A percentile compares a stretch with the other conserved stretches of the same genome.
phyloP scores from a whole-genome alignment of 1,140 invertebrate species.

The Portunus trituberculatus region DNA sequence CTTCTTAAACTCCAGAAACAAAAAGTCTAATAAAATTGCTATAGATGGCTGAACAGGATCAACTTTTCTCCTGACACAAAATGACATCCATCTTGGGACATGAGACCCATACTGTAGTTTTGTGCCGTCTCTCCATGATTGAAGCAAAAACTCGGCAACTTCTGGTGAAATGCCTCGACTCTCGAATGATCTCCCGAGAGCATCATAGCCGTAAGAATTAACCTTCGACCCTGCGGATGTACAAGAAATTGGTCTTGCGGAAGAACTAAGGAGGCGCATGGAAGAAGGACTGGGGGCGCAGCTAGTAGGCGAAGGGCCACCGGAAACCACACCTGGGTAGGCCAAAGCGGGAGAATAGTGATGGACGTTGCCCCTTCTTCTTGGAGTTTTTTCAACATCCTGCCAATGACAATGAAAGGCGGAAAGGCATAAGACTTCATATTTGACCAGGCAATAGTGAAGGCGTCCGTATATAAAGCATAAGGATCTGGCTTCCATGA shows the following conservation, averaged over 20 bases:
- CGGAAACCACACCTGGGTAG: constrained; percentile 20
- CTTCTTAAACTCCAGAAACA: no score
- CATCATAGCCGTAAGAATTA: not conserved
- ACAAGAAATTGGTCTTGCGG: not conserved
- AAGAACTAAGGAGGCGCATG: not conserved
- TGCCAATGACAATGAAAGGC: not conserved
- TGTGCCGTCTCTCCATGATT: not conserved
- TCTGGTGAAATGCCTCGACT: not conserved
- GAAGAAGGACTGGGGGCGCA: constrained; percentile 2
- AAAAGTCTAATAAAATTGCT: not conserved
- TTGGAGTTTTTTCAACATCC: not conserved
- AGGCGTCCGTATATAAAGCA: constrained; percentile 15
- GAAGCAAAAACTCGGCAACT: constrained; percentile 35
- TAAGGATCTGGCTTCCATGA: not conserved
- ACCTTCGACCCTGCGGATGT: not conserved
- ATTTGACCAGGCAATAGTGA: not conserved
- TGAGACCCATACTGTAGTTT: constrained; percentile 21
- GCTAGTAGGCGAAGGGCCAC: not conserved
- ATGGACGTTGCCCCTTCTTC: not conserved
- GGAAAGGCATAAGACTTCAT: not conserved
- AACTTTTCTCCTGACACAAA: not conserved
- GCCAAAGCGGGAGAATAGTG: not conserved
- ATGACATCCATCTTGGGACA: not conserved
- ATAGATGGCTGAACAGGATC: not conserved
- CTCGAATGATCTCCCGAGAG: not conserved